Percentiles rank a stretch among this genome's conserved stretches.
phyloP scores from a whole-genome alignment of 2,888 invertebrate genomes.

The Allophyes oxyacanthae region DNA sequence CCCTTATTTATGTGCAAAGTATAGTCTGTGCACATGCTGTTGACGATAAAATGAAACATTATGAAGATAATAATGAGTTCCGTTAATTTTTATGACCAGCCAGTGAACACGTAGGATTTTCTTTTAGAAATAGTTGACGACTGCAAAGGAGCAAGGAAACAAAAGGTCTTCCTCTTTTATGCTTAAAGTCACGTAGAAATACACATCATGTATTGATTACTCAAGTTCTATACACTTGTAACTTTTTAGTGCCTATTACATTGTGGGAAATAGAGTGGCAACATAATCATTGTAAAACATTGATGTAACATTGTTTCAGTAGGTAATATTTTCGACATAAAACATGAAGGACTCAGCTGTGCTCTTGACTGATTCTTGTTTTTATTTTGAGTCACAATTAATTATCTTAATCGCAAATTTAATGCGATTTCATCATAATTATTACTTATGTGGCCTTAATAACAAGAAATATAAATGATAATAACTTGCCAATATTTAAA shows the following conservation, averaged over 20 bases:
- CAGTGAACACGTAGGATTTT: conserved; percentile 39
- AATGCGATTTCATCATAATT: too few species aligned
- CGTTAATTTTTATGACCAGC: conserved; percentile 33
- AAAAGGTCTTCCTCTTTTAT: conserved; percentile 14
- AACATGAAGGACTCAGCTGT: neutral
- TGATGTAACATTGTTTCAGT: conserved; percentile 1
- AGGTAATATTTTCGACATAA: neutral
- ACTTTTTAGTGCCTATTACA: conserved; percentile 2
- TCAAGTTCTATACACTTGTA: conserved; percentile 1
- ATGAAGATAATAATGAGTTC: conserved; percentile 37
- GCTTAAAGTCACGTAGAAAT: conserved; percentile 40
- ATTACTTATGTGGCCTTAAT: too few species aligned
- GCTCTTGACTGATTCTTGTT: neutral
- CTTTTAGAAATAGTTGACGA: conserved; percentile 25
- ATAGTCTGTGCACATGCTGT: neutral
- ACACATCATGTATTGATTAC: conserved; percentile 7
- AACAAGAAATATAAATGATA: too few species aligned
- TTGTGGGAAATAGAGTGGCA: conserved; percentile 11
- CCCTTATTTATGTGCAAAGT: too few species aligned
- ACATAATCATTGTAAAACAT: conserved; percentile 5
- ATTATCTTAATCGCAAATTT: too few species aligned
- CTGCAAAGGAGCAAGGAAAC: conserved; percentile 13
- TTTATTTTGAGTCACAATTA: neutral
- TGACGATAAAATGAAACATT: conserved; percentile 26
- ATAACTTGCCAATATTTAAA: conserved; percentile 6